Evolutionary conservation across 2,113 vertebrate species (phyloP), one percentile per base, ranked within the genome.

Genomic region (Brachyhypopomus occidentalis): DNA sequence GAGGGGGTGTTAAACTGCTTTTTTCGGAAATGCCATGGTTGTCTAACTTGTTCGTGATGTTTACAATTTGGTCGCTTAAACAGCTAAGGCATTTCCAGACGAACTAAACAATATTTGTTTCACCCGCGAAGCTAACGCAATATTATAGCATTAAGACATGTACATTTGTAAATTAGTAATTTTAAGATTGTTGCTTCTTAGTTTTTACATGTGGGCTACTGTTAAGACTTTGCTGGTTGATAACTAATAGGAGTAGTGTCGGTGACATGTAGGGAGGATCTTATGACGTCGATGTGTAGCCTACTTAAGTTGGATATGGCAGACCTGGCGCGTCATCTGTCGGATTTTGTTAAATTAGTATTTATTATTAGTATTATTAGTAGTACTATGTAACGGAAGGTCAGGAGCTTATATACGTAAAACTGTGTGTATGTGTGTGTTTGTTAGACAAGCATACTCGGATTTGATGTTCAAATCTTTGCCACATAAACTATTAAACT

Each of bases 11-110:
- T 30, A 48, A 58, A 27, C 36, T 38, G 7, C 62, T 41, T 48
- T 58, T 73, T 36, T 27, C 66, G 23, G 59, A 84, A 75, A 84
- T 62, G 74, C 23, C 5, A 66, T 17, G 30, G 70, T 30, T n/a
- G 20, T 58, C 11, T 77, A 66, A 66, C 45, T 67, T 34, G 23
- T n/a, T 20, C 9, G n/a, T 41, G 19, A 17, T 78, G 30, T 71
- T 78, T 59, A 59, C 14, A 78, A 14, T 20, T 22, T 38, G n/a
- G 36, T 34, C 52, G 23, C 30, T 58, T 22, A 55, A 67, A 77
- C 25, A 48, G 34, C 41, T 1, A 23, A 30, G 30, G 25, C 19
- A 19, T 66, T 34, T 20, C 63, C 27, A 66, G 63, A 66, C 25
- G 2, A 66, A 19, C 63, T 34, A 16, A 17, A 25, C 63, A 66